These are phyloP conservation scores for Potamarius usumacintae DNA, from an alignment of 2,113 vertebrate species.

Conservation along the genomic window DNA sequence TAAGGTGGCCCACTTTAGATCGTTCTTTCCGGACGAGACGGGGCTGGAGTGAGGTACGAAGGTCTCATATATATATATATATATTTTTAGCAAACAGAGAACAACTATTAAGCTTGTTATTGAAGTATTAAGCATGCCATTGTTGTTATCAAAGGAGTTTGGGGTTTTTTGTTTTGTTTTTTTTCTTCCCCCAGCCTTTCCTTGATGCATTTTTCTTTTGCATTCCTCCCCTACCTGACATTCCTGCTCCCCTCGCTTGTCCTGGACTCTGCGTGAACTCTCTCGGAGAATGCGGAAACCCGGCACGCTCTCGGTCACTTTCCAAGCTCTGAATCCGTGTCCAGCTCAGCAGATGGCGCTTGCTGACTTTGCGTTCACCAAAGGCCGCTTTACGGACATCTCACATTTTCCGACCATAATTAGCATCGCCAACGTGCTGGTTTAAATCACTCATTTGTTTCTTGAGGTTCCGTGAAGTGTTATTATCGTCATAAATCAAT, in stretches of 20 bases:
- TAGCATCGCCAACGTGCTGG: conserved; percentile 10
- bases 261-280: conserved; percentile 17
- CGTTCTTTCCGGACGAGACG: too few species aligned
- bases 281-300: neutral
- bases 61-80: neutral
- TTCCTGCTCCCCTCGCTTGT: neutral
- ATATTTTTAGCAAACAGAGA: neutral
- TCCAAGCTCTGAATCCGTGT: conserved; percentile 7
- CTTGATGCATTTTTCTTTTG: neutral
- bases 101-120: too few species aligned
- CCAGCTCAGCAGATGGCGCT: conserved; percentile 48
- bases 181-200: too few species aligned
- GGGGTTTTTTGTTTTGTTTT: too few species aligned
- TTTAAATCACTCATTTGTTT: conserved; percentile 33
- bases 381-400: conserved; percentile 30
- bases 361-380: conserved; percentile 12
- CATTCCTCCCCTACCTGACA: conserved; percentile 14
- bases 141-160: neutral
- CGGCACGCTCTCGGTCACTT: neutral
- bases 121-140: neutral
- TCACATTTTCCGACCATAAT: conserved; percentile 15
- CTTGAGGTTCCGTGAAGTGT: neutral
- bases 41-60: too few species aligned
- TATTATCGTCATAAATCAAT: conserved; percentile 3
- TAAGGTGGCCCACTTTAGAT: too few species aligned